Evolutionary conservation across 2,797 vertebrate species (phyloP), one percentile per base, ranked within the genome.

Genomic region (Erithacus rubecula): DNA sequence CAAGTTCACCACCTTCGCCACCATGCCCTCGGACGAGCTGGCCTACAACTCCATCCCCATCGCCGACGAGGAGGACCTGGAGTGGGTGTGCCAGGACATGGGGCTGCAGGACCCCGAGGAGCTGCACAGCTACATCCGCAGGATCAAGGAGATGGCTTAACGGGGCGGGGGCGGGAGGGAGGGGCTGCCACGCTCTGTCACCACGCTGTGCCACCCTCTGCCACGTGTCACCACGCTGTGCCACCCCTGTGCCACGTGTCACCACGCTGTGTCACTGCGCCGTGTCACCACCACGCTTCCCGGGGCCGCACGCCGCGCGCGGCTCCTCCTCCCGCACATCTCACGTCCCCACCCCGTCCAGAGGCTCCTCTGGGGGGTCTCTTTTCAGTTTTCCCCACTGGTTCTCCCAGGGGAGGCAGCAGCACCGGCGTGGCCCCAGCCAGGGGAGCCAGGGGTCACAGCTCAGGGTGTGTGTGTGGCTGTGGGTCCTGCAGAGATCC

Each of bases 21-120:
- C 99, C 6, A 98, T 99, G 83, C 99, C 99, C 95, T 98, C 99
- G 0, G 99, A 99, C 37, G 99, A 99, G 92, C 98, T 99, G 97
- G 99, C 99, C 95, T 99, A 99, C 96, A 99, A 99, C 98, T 99
- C 99, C 58, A 99, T 99, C 96, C 99, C 99, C 53, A 98, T 99
- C 1, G 98, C 99, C 0, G 99, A 99, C 1, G 99, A 99, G 86
- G 99, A 99, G 98, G 99, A 99, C 98, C 98, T 99, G 97, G 99
- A 99, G 94, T 99, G 99, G 99, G 98, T 99, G 62, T 99, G 99
- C 97, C 99, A 99, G 80, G 99, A 99, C 95, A 99, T 99, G 99
- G 98, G 99, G 77, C 98, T 99, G 89, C 98, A 99, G 94, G 98
- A 99, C 96, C 99, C 99, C 1, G 98, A 99, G 77, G 77, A 99